Evolutionary conservation across 2,113 vertebrate species (phyloP), one percentile per base, ranked within the genome.

Genomic region (Telmatochromis sp.): DNA sequence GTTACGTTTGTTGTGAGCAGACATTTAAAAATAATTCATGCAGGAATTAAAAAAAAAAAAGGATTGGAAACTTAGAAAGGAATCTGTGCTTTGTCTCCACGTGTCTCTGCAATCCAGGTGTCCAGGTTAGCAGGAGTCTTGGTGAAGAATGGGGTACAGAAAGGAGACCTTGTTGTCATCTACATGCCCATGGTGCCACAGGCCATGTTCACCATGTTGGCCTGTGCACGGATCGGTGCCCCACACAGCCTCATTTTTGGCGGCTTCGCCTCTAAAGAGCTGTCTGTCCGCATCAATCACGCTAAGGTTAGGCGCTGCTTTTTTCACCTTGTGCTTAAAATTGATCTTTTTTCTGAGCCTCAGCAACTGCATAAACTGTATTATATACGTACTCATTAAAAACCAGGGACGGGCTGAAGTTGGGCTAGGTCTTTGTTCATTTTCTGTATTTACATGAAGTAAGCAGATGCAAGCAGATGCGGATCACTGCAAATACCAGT

Each of bases 141-240:
- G 84, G 96, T 96, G 88, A 98, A 96, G 82, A 92, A 98, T 12
- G 98, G 98, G 4, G 96, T 99, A 42, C 94, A 89, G 86, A 98
- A 96, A 85, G 98, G 98, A 19, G 98, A 99, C 85, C 95, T 97
- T 47, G 98, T 99, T 42, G 97, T 99, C 73, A 99, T 99, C 94
- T 99, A 99, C 93, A 99, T 99, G 98, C 98, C 99, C 58, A 99
- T 99, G 99, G 97, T 99, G 81, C 99, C 98, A 0, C 97, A 99
- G 95, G 98, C 98, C 4, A 97, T 99, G 93, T 97, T 97, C 75
- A 95, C 97, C 84, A 99, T 99, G 99, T 89, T 99, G 93, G 98
- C 99, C 3, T 99, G 98, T 83, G 97, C 98, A 1, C 97, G 98
- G 87, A 96, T 99, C 79, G 99, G 99, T 79, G 98, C 98, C 35